These are phyloP conservation scores for Cyprichromis sp. DNA, from an alignment of 2,113 vertebrate genomes.

Conservation along the genomic window DNA sequence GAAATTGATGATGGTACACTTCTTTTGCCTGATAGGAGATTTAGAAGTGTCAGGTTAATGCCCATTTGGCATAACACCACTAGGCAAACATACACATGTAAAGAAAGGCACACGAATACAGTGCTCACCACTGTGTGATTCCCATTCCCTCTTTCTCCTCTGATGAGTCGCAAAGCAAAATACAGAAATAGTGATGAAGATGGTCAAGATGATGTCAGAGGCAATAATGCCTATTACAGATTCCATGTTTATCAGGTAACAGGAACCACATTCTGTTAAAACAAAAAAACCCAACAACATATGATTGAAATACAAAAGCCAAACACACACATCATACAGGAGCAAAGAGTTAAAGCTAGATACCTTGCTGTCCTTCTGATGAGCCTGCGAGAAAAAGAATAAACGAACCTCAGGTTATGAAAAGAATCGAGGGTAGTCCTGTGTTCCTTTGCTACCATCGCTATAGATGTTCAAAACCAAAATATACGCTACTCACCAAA, in stretches of 20 bases:
- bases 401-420: background rate
- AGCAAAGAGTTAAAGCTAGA: background rate
- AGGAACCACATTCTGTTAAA: constrained; percentile 61
- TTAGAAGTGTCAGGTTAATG: background rate
- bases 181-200: constrained; percentile 63
- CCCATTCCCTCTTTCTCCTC: constrained; percentile 31
- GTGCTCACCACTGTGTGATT: constrained; percentile 31
- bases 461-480: background rate
- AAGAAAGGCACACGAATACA: background rate
- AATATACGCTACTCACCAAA: constrained; percentile 51
- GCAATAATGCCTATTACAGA: constrained; percentile 56
- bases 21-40: constrained; percentile 10
- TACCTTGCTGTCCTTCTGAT: constrained; percentile 58
- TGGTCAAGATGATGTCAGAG: constrained; percentile 67
- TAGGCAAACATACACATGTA: background rate
- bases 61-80: background rate
- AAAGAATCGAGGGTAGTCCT: background rate
- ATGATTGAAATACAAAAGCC: background rate
- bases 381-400: constrained; percentile 46
- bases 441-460: background rate
- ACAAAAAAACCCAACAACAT: background rate
- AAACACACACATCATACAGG: background rate
- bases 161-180: constrained; percentile 55
- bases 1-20: background rate
- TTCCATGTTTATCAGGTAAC: constrained; percentile 60